These are phyloP conservation scores for Candidula unifasciata DNA, from an alignment of 2,888 invertebrate genomes.

Conservation along the genomic window DNA sequence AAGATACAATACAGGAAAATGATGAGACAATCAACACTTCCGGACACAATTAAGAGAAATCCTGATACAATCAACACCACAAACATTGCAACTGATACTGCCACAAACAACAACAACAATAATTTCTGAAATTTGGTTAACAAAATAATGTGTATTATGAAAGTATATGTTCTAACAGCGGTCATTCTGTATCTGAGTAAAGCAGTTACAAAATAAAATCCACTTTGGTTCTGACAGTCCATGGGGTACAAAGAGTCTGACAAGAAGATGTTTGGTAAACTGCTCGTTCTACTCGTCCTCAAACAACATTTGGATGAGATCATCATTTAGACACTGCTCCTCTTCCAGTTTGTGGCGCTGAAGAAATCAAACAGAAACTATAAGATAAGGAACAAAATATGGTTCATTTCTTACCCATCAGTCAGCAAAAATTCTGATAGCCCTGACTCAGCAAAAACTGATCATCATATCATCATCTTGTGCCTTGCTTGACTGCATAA, in stretches of 20 bases:
- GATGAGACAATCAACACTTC: neutral
- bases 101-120: neutral
- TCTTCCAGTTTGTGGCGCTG: conserved; percentile 87
- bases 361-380: conserved; percentile 46
- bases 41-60: neutral
- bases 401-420: neutral
- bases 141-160: neutral
- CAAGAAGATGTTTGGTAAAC: neutral
- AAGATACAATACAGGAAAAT: neutral
- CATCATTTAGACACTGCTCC: conserved; percentile 85
- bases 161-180: neutral
- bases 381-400: neutral
- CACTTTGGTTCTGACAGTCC: neutral
- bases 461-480: no score
- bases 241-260: neutral
- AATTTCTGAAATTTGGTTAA: neutral
- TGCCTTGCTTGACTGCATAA: no score
- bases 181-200: neutral
- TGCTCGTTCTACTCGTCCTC: conserved; percentile 80
- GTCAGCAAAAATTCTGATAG: no score
- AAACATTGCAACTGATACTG: neutral
- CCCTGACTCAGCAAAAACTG: no score
- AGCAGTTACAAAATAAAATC: neutral
- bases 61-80: neutral
- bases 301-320: conserved; percentile 88